Evolutionary conservation across 2,113 vertebrate species (phyloP).

Genomic region (Sterrhoptilus dennistouni): DNA sequence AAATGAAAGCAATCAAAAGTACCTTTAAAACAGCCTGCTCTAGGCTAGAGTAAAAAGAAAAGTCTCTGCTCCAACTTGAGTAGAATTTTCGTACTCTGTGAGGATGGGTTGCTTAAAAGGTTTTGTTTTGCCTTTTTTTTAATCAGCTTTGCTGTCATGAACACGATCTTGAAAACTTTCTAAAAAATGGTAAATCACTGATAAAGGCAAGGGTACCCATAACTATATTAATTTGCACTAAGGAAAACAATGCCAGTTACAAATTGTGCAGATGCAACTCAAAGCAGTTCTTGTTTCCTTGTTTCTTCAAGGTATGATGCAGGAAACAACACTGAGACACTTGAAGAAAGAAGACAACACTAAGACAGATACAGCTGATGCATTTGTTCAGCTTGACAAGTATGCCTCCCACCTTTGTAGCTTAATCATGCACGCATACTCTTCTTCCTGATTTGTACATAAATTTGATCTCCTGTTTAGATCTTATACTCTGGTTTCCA

Average conservation of each 20-base stretch:
- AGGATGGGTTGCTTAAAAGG: neutral
- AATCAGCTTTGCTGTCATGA: neutral
- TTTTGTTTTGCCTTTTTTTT: neutral
- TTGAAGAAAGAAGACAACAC: neutral
- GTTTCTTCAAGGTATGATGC: fast-evolving
- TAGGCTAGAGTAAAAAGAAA: neutral
- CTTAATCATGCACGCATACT: neutral
- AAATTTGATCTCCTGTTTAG: neutral
- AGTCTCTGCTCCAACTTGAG: neutral
- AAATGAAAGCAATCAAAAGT: neutral
- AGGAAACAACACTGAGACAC: neutral
- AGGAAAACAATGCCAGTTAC: neutral
- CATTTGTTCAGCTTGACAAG: neutral
- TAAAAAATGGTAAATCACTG: neutral
- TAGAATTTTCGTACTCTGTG: neutral
- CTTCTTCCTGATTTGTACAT: neutral
- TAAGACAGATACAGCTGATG: neutral
- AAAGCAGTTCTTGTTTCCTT: neutral
- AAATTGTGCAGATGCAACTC: neutral
- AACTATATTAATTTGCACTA: neutral
- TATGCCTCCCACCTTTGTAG: neutral
- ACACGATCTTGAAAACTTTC: neutral
- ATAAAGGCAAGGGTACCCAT: neutral
- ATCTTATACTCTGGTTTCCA: neutral
- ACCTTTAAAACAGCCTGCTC: neutral